Percentiles rank a stretch among this genome's conserved stretches.
Conservation (phyloP, 2,888 invertebrate genomes). For the Nipponacmea schrenckii region DNA sequence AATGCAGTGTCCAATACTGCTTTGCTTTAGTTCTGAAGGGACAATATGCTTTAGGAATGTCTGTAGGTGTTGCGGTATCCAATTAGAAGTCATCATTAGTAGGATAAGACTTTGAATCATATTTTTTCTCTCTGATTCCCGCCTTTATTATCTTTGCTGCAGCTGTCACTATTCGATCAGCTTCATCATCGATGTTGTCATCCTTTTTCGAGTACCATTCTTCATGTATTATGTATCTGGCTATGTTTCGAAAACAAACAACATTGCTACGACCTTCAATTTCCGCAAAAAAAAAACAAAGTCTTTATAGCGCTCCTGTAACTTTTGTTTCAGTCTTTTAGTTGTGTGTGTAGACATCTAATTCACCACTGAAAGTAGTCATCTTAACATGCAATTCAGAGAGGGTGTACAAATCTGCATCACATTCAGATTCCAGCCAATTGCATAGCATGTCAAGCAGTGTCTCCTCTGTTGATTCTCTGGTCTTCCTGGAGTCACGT, state of each 20-base stretch:
- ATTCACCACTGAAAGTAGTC: background rate
- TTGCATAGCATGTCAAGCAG: background rate
- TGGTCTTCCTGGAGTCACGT: too few species aligned
- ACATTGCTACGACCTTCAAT: background rate
- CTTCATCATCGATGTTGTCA: background rate
- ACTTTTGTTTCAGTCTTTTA: background rate
- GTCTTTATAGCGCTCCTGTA: background rate
- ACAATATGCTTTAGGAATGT: background rate
- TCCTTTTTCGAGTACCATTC: background rate
- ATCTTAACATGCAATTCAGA: background rate
- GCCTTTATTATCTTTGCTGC: background rate
- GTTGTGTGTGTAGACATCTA: background rate
- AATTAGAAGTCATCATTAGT: background rate
- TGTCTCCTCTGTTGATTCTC: too few species aligned
- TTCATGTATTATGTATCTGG: background rate
- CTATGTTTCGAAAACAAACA: constrained; percentile 9
- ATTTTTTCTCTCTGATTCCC: constrained; percentile 4
- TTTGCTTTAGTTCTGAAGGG: background rate
- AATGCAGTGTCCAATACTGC: background rate
- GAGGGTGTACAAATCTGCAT: background rate
- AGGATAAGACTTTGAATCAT: background rate
- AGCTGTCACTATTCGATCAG: background rate
- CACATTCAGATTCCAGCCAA: background rate
- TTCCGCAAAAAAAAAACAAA: background rate
- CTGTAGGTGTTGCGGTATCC: background rate